These are phyloP conservation scores for Drepanosiphum platanoidis DNA, from an alignment of 2,888 invertebrate genomes.

Conservation along the genomic window DNA sequence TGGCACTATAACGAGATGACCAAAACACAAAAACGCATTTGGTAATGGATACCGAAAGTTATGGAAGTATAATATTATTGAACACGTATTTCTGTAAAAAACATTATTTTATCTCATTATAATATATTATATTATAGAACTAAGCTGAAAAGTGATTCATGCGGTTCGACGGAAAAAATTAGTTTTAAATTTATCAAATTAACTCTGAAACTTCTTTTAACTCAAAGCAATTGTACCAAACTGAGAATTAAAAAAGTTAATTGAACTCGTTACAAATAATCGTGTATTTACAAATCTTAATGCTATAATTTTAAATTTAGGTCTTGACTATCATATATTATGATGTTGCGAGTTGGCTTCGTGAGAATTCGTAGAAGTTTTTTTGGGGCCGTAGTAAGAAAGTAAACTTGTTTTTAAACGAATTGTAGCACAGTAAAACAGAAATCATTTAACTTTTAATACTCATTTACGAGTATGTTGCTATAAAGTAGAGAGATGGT, in stretches of 20 bases:
- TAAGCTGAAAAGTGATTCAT: too few relatives aligned
- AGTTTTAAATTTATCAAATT: not conserved
- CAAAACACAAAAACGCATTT: not conserved
- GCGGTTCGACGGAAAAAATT: not conserved
- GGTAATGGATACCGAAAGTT: too few relatives aligned
- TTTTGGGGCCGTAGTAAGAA: constrained; percentile 34
- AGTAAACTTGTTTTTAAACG: constrained; percentile 47
- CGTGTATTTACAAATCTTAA: not conserved
- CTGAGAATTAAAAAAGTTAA: not conserved
- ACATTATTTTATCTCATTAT: too few relatives aligned
- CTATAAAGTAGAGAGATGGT: not conserved
- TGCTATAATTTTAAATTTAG: constrained; percentile 5
- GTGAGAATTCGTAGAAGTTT: constrained; percentile 38
- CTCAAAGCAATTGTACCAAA: not conserved
- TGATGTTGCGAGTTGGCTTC: constrained; percentile 4
- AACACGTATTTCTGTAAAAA: too few relatives aligned
- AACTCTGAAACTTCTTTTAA: not conserved
- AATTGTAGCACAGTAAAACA: constrained; percentile 40
- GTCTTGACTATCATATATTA: constrained; percentile 6
- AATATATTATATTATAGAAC: too few relatives aligned
- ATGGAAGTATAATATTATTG: too few relatives aligned
- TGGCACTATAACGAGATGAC: not conserved
- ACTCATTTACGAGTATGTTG: not conserved
- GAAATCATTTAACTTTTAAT: constrained; percentile 46
- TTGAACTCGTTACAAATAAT: not conserved